Conservation (phyloP, 2,113 vertebrate species). For the Pithys albifrons region DNA sequence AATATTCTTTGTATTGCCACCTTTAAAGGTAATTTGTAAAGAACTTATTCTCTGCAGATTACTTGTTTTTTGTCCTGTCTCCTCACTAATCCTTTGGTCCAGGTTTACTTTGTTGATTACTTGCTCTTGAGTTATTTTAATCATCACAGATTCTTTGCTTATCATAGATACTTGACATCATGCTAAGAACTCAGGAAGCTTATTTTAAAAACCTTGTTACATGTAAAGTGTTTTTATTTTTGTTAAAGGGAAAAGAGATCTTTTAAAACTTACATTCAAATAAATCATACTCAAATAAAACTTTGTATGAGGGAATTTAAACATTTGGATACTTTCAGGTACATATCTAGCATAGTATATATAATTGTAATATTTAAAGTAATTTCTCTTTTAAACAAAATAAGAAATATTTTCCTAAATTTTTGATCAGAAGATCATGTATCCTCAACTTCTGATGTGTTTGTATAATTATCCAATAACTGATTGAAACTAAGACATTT, state of each 20-base stretch:
- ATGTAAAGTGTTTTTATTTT: neutral
- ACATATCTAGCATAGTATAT: neutral
- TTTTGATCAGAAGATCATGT: neutral
- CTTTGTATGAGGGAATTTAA: neutral
- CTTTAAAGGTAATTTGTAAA: neutral
- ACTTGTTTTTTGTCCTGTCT: neutral
- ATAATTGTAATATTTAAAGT: neutral
- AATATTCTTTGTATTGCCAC: neutral
- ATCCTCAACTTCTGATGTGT: neutral
- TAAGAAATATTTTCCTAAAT: neutral
- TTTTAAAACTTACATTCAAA: neutral
- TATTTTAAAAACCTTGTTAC: neutral
- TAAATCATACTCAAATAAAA: neutral
- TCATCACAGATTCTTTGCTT: neutral
- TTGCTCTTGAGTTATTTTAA: neutral
- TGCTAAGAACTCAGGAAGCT: neutral
- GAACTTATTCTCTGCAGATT: neutral
- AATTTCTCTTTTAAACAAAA: neutral
- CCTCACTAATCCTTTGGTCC: neutral
- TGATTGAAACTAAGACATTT: neutral
- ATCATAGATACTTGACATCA: neutral
- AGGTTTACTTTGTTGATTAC: neutral
- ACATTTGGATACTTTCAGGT: neutral
- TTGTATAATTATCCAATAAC: neutral
- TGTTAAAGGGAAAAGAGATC: neutral